Base-by-base conservation (phyloP, 2,888 invertebrate genomes). In the Mimas tiliae region DNA sequence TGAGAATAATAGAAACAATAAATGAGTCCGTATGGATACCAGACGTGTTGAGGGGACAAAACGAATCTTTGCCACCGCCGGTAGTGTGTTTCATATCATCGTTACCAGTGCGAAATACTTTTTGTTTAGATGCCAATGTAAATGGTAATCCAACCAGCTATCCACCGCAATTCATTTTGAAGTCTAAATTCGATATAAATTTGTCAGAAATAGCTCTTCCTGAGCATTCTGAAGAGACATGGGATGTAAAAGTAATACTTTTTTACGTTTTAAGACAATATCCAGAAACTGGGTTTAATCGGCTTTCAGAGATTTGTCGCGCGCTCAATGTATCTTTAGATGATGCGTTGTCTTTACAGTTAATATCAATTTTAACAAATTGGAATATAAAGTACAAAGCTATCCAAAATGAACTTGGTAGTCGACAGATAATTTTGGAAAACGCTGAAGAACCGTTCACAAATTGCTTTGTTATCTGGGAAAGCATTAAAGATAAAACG, bases 181-280 rank as follows among this genome's bases (percentile, higher is more conserved):
- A 91, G 76, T 79, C 83, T 2, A 93, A 91, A 78, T 93, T 91
- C 71, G 90, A 91, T 73, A 90, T 93, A 16, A 88, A 90, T 77
- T 81, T 93, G 67, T 81, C 87, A 21, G 91, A 93, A 70, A 83
- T 93, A 68, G 83, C 88, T 65, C 77, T 92, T 62, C 87, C 91
- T n/a, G 92, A 91, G 74, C 86, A 82, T 69, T 87, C 84, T 48
- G 93, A 93, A 80, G 91, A 91, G 80, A 93, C 93, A 21, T 92
- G 91, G 91, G 91, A 93, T 81, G 88, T 86, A 0, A 92, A 93
- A 82, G 86, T 91, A 42, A 80, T 93, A 66, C 74, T 93, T n/a
- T 91, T 91, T 79, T 88, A 89, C 70, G 86, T 92, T 69, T 79
- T 93, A 69, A 85, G 83, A 73, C 88, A 90, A 73, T 80, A 85